These are phyloP conservation scores for Poeciliopsis occidentalis DNA, from an alignment of 2,113 vertebrate genomes.

Conservation along the genomic window DNA sequence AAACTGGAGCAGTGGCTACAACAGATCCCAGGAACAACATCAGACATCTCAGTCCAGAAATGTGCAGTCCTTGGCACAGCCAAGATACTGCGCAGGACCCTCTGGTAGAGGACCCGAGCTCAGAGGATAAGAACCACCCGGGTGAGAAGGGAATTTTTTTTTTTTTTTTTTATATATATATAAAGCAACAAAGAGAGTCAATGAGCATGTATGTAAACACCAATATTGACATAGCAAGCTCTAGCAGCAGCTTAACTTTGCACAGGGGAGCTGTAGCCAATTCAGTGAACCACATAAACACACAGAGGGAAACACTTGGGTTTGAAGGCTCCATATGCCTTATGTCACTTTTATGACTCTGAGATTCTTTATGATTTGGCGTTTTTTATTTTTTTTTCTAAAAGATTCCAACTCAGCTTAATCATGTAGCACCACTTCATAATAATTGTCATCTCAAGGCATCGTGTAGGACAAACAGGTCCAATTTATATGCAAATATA, in stretches of 20 bases:
- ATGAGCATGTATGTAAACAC: conserved; percentile 67
- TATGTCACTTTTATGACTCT: not conserved
- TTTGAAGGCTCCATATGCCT: conserved; percentile 24
- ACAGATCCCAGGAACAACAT: too few species aligned
- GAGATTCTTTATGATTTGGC: not conserved
- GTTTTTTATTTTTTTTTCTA: not conserved
- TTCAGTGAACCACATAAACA: conserved; percentile 34
- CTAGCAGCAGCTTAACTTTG: conserved; percentile 56
- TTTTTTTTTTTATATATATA: too few species aligned
- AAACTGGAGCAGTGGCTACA: too few species aligned
- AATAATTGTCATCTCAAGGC: not conserved
- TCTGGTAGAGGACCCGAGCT: too few species aligned
- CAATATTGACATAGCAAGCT: conserved; percentile 65
- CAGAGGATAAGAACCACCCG: too few species aligned
- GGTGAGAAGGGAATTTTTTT: too few species aligned
- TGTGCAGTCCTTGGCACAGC: too few species aligned
- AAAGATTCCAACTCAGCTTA: not conserved
- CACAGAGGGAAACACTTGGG: conserved; percentile 32
- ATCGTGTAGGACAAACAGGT: not conserved
- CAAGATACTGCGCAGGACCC: too few species aligned
- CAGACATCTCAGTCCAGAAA: too few species aligned
- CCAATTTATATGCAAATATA: not conserved
- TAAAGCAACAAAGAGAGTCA: conserved; percentile 62
- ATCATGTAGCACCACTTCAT: not conserved
- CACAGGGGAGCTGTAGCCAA: conserved; percentile 47